Evolutionary conservation across 2,113 vertebrate species (phyloP).

Genomic region (Sphaerodactylus townsendi): DNA sequence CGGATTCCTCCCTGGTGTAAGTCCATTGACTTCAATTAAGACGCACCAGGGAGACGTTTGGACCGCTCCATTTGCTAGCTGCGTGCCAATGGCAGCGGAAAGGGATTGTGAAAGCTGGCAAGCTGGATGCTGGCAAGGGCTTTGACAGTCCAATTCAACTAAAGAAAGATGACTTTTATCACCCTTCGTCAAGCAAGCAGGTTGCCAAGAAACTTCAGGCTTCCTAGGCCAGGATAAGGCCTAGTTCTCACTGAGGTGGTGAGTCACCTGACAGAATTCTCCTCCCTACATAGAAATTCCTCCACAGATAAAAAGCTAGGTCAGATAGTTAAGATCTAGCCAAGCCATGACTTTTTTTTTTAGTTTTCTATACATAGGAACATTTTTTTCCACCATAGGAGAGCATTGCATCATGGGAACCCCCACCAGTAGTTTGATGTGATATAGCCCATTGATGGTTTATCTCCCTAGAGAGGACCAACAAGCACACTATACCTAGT

Average conservation of each 20-base stretch:
- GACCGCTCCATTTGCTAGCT: not conserved
- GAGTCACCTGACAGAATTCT: not conserved
- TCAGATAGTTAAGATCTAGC: too few relatives aligned
- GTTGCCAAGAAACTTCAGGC: not conserved
- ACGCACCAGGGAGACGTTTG: slow-evolving; percentile 50
- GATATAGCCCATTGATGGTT: not conserved
- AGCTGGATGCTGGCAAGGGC: slow-evolving; percentile 8
- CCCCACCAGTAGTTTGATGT: too few relatives aligned
- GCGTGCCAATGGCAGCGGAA: not conserved
- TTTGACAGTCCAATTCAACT: not conserved
- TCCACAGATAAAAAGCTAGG: not conserved
- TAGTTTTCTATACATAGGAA: too few relatives aligned
- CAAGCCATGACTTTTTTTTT: not conserved
- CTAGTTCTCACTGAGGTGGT: not conserved
- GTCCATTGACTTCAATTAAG: slow-evolving; percentile 62
- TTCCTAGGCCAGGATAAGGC: not conserved
- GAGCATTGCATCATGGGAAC: too few relatives aligned
- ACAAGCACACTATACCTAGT: too few relatives aligned
- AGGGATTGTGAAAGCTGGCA: slow-evolving; percentile 20
- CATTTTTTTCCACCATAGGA: too few relatives aligned
- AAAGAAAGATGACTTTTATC: not conserved
- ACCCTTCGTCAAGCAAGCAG: not conserved
- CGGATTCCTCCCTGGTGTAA: slow-evolving; percentile 63
- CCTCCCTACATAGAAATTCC: not conserved
- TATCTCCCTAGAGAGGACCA: too few relatives aligned